phyloP scores from a whole-genome alignment of 2,888 invertebrate species.

The Nebria brevicollis region DNA sequence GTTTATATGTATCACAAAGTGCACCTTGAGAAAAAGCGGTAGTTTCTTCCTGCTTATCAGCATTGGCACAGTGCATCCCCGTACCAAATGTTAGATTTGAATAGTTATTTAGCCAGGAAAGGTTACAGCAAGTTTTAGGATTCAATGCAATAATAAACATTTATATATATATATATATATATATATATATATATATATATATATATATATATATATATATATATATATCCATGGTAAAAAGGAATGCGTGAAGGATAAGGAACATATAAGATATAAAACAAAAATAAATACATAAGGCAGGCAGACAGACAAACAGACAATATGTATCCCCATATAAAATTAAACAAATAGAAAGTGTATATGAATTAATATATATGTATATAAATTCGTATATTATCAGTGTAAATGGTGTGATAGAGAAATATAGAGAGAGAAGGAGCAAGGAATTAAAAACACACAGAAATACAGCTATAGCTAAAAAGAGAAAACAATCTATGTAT shows the following conservation, averaged over 20 bases:
- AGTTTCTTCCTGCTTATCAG: neutral
- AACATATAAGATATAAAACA: neutral
- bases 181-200: too few relatives aligned
- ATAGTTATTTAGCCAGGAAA: neutral
- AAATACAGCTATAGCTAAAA: neutral
- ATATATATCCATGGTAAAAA: too few relatives aligned
- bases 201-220: too few relatives aligned
- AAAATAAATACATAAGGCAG: neutral
- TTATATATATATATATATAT: neutral
- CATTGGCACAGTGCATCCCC: slow-evolving; percentile 7
- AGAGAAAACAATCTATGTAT: neutral
- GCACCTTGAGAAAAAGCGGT: slow-evolving; percentile 11
- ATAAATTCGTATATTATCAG: slow-evolving; percentile 6
- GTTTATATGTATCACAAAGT: slow-evolving; percentile 15
- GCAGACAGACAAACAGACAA: slow-evolving; percentile 1
- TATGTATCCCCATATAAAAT: neutral
- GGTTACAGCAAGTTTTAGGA: neutral
- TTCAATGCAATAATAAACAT: neutral
- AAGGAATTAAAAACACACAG: neutral
- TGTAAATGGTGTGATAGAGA: neutral
- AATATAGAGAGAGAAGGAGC: neutral
- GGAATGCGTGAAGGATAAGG: neutral
- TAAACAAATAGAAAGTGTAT: neutral
- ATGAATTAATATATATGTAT: neutral
- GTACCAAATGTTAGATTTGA: neutral